phyloP scores from a whole-genome alignment of 2,888 invertebrate genomes.

The Hirtodrosophila confusa region DNA sequence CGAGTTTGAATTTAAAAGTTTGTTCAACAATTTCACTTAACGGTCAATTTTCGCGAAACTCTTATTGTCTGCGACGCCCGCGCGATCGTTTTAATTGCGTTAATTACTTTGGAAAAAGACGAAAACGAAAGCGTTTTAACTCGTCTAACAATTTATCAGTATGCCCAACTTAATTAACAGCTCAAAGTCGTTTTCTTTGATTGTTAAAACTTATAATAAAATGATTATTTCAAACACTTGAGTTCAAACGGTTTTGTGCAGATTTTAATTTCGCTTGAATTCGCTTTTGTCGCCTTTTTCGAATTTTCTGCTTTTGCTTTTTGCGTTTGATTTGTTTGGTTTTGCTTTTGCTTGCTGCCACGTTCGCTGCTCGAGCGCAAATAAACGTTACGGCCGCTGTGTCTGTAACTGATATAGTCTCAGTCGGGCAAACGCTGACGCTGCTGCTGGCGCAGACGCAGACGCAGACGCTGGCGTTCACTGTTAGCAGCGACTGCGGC shows the following conservation, averaged over 20 bases:
- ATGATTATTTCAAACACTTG: slow-evolving; percentile 29
- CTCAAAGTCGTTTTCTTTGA: slow-evolving; percentile 28
- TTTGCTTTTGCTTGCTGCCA: slow-evolving; percentile 73
- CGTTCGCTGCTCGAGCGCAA: slow-evolving; percentile 83
- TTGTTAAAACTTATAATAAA: slow-evolving; percentile 25
- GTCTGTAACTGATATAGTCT: slow-evolving; percentile 81
- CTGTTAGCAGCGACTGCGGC: slow-evolving; percentile 16
- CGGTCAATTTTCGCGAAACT: slow-evolving; percentile 16
- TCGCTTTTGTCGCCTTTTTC: slow-evolving; percentile 16
- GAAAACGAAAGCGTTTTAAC: slow-evolving; percentile 45
- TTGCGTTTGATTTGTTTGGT: slow-evolving; percentile 31
- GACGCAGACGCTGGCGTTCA: slow-evolving; percentile 11
- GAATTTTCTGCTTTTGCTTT: slow-evolving; percentile 25
- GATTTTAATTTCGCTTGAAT: slow-evolving; percentile 16
- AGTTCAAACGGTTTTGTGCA: slow-evolving; percentile 19
- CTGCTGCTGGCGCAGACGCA: slow-evolving; percentile 12
- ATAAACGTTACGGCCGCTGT: slow-evolving; percentile 78
- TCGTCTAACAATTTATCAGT: slow-evolving; percentile 19
- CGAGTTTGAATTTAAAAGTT: slow-evolving; percentile 12
- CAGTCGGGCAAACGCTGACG: slow-evolving; percentile 44
- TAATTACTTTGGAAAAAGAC: slow-evolving; percentile 9
- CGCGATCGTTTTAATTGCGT: slow-evolving; percentile 16
- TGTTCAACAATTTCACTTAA: slow-evolving; percentile 48
- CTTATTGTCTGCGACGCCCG: background rate
- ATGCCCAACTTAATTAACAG: slow-evolving; percentile 49